These are phyloP conservation scores for Botia kubotai DNA, from an alignment of 2,797 vertebrate species.

Conservation along the genomic window DNA sequence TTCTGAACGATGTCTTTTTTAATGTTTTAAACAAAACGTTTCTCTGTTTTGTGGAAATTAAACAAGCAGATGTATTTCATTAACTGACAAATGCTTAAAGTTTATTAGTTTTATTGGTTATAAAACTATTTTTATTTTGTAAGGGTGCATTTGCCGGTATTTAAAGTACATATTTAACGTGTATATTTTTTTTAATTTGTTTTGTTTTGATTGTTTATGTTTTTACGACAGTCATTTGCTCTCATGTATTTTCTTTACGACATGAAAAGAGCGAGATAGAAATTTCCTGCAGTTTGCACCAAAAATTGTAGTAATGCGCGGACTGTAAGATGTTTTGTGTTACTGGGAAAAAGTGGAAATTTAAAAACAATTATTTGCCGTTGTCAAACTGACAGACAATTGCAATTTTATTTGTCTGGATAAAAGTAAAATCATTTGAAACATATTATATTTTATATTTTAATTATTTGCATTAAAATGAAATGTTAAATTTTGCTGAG, in stretches of 20 bases:
- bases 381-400: background rate
- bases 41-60: background rate
- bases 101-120: background rate
- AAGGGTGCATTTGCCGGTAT: background rate
- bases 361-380: no score
- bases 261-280: conserved; percentile 17
- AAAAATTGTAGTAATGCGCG: background rate
- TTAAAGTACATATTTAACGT: background rate
- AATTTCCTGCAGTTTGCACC: no score
- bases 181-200: background rate
- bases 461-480: background rate
- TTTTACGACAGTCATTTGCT: no score
- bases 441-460: background rate
- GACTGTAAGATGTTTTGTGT: background rate
- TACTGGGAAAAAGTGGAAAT: background rate
- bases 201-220: background rate
- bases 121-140: background rate
- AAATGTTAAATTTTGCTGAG: background rate
- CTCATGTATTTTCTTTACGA: background rate
- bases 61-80: background rate
- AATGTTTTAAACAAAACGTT: background rate
- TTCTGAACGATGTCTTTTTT: background rate
- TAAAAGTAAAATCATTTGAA: background rate
- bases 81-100: background rate
- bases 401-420: background rate